Evolutionary conservation across 2,113 vertebrate species (phyloP).

Genomic region (Carassius gibelio): DNA sequence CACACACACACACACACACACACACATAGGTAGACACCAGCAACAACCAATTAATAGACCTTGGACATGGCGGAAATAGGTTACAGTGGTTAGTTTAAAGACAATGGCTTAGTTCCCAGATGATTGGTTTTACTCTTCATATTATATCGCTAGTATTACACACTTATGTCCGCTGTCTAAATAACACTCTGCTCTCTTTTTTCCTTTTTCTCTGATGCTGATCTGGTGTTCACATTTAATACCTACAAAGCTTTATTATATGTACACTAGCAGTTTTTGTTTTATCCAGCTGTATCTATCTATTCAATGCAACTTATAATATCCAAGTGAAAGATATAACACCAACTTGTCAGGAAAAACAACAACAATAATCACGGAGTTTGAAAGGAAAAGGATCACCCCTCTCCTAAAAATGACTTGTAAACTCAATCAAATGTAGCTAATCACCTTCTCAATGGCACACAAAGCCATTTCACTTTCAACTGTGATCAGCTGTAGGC

Average conservation of each 20-base stretch:
- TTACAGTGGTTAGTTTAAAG: background rate
- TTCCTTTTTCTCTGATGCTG: background rate
- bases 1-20: constrained; percentile 3
- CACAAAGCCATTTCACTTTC: too few species aligned
- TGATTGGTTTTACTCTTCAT: background rate
- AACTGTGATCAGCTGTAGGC: too few species aligned
- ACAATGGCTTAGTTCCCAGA: too few species aligned
- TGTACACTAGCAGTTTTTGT: background rate
- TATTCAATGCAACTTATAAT: too few species aligned
- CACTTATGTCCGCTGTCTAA: background rate
- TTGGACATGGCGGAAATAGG: background rate
- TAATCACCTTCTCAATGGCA: too few species aligned
- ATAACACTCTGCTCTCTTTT: background rate
- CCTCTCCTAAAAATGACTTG: too few species aligned
- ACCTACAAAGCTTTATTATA: background rate
- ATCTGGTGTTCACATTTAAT: background rate
- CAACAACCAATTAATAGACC: background rate
- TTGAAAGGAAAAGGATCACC: too few species aligned
- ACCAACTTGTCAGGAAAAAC: too few species aligned
- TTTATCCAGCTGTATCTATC: too few species aligned
- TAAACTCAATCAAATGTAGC: too few species aligned
- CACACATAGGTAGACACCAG: background rate
- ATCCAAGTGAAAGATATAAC: too few species aligned
- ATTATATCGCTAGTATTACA: background rate
- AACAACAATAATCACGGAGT: too few species aligned